phyloP scores from a whole-genome alignment of 2,797 vertebrate species.

The Tachyglossus aculeatus region DNA sequence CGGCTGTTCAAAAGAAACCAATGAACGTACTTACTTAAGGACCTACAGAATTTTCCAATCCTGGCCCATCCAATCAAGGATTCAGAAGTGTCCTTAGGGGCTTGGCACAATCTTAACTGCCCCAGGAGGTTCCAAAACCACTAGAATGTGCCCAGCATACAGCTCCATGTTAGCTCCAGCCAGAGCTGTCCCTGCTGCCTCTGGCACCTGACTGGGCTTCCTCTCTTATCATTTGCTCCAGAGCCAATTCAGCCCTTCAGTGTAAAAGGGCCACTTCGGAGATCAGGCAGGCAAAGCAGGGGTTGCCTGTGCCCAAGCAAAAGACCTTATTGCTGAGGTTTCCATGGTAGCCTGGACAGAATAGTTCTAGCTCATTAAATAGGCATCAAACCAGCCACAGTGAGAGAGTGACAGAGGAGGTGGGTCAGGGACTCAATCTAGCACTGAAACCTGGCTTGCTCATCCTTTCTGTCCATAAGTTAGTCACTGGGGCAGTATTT shows the following conservation, averaged over 20 bases:
- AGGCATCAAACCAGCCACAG: conserved; percentile 29
- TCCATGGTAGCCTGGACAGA: neutral
- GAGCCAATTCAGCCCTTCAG: neutral
- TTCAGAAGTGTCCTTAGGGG: neutral
- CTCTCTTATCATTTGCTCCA: no score
- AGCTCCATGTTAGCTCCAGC: neutral
- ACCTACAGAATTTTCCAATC: neutral
- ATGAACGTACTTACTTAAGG: conserved; percentile 6
- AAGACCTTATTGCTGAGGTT: neutral
- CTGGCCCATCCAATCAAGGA: neutral
- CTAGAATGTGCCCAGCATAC: neutral
- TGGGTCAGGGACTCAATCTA: no score
- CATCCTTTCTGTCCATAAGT: no score
- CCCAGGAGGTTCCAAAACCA: neutral
- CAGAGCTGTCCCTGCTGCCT: neutral
- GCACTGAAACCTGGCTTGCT: no score
- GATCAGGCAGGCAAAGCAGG: neutral
- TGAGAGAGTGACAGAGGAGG: no score
- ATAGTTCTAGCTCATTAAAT: conserved; percentile 21
- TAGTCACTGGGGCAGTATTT: no score
- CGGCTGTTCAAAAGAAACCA: conserved; percentile 19
- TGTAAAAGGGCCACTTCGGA: neutral
- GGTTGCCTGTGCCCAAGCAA: neutral
- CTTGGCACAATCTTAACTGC: neutral
- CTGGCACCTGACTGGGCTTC: no score